Evolutionary conservation across 2,888 invertebrate species (phyloP), one percentile per base, ranked within the genome.

Genomic region (Lymantria dispar): DNA sequence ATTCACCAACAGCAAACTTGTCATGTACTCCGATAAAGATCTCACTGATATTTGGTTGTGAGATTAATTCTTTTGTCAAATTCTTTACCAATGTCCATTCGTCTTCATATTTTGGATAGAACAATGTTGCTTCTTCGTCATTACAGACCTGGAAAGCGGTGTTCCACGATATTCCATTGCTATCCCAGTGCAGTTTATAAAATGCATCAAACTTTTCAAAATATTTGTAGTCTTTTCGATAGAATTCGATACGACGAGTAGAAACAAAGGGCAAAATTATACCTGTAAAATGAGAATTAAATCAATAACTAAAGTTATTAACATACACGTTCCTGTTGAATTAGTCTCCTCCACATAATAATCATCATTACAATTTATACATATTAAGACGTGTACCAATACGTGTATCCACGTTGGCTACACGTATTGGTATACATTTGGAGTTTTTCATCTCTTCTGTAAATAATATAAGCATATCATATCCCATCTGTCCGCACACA

Each of bases 141-240:
- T 74, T 68, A 31, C 81, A 82, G 0, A 70, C 51, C 14, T 65
- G 43, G 30, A 79, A 78, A 0, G 76, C 71, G 0, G 61, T 50
- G 8, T 54, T 56, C 76, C 76, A 81, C 3, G 62, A 50, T 0
- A 38, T 13, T 0, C 66, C 74, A 1, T 52, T 56, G 0, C 29
- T 1, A 33, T 70, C 73, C 67, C 63, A 73, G 33, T 80, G 79
- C 0, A 80, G 31, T 54, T 81, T 80, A 46, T 81, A 81, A 45
- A 72, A 78, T 0, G 78, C 78, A 38, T 81, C 72, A 15, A 61
- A 75, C 15, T 75, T 60, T 2, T 72, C 59, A 5, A 72, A 30
- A 43, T 76, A 81, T 0, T 62, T 72, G 43, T 80, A 81, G 43
- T 81, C 81, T 41, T 70, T 72, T 14, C 81, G 58, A 30, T 67